Conservation (phyloP, 1,140 invertebrate species). For the Chrysopa pallens region DNA sequence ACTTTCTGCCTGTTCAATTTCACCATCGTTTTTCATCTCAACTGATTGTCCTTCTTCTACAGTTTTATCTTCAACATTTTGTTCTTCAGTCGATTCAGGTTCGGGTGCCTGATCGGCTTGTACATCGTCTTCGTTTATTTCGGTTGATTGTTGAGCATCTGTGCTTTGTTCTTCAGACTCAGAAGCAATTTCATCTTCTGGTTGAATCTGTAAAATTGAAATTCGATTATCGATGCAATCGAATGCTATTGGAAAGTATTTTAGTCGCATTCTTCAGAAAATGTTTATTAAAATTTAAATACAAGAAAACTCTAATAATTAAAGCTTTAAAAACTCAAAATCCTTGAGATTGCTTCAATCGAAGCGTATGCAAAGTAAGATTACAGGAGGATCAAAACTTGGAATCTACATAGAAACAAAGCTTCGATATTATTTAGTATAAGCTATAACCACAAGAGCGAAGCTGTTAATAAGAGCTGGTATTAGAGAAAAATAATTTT, state of each 20-base stretch:
- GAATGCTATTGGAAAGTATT: not conserved
- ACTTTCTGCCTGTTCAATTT: not conserved
- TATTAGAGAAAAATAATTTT: not conserved
- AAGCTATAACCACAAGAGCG: too few relatives aligned
- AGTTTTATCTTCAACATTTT: constrained; percentile 2
- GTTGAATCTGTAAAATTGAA: too few relatives aligned
- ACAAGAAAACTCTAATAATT: too few relatives aligned
- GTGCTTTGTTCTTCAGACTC: constrained; percentile 4
- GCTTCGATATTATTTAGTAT: too few relatives aligned
- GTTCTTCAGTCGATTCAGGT: not conserved
- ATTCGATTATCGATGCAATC: not conserved
- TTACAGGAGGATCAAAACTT: too few relatives aligned
- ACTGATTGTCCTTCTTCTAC: constrained; percentile 1
- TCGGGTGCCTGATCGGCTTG: not conserved
- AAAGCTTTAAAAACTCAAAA: too few relatives aligned
- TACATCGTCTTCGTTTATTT: constrained; percentile 2
- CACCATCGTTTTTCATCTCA: not conserved
- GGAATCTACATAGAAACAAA: too few relatives aligned
- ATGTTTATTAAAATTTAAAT: too few relatives aligned
- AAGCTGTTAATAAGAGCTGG: too few relatives aligned
- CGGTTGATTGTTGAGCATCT: constrained; percentile 1
- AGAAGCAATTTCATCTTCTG: constrained; percentile 2
- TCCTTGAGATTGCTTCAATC: too few relatives aligned
- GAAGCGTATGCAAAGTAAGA: too few relatives aligned
- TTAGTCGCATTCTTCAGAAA: constrained; percentile 1